A percentile compares a stretch with the other conserved stretches of the same genome.
These are phyloP conservation scores for Drosophila mayri DNA, from an alignment of 1,140 invertebrate species.

Conservation along the genomic window DNA sequence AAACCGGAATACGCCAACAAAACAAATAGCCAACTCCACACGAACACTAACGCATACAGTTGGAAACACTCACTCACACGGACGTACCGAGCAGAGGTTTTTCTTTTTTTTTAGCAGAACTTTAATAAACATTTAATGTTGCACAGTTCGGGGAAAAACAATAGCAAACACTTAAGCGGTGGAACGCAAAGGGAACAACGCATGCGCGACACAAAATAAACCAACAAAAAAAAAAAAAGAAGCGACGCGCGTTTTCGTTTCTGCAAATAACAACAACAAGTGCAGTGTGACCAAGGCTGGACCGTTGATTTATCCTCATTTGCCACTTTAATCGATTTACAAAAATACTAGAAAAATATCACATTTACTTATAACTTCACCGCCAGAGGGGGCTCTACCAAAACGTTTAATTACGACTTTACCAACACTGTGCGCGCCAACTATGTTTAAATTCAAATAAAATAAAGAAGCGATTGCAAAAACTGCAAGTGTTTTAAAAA, in stretches of 20 bases:
- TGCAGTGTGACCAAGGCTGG: constrained; percentile 19
- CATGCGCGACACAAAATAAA: constrained; percentile 33
- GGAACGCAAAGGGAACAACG: constrained; percentile 27
- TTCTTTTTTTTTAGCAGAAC: background rate
- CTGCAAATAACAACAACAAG: constrained; percentile 52
- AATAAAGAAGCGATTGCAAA: no score
- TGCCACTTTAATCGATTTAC: background rate
- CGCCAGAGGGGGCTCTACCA: no score
- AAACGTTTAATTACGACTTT: no score
- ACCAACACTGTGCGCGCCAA: no score
- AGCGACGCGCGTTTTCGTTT: constrained; percentile 69
- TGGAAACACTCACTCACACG: constrained; percentile 24
- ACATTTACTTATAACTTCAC: no score
- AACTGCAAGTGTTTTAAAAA: no score
- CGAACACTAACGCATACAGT: constrained; percentile 17
- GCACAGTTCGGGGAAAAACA: constrained; percentile 15
- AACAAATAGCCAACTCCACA: constrained; percentile 59
- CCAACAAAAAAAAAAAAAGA: constrained; percentile 48
- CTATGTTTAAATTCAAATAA: no score
- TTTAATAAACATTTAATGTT: constrained; percentile 35
- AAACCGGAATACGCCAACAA: constrained; percentile 59
- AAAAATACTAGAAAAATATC: no score
- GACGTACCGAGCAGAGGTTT: constrained; percentile 30
- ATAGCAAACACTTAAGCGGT: constrained; percentile 28
- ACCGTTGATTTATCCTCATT: background rate